These are phyloP conservation scores for Coremacera marginata DNA, from an alignment of 2,888 invertebrate genomes.

Conservation along the genomic window DNA sequence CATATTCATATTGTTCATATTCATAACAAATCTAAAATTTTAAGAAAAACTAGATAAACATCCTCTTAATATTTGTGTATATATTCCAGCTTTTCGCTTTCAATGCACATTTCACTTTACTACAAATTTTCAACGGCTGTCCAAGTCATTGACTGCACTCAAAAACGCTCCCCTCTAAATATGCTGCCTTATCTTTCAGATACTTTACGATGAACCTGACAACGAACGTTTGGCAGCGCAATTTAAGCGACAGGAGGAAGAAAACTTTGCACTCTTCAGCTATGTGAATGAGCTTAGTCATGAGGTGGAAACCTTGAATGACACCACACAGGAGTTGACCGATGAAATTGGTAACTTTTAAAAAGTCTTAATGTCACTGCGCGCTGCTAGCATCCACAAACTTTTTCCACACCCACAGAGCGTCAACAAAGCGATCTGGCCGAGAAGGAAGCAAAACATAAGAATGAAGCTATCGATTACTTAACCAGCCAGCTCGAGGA, in stretches of 20 bases:
- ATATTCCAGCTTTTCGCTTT: too few relatives aligned
- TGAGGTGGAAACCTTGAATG: slow-evolving; percentile 81
- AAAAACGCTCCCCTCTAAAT: neutral
- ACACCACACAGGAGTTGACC: slow-evolving; percentile 75
- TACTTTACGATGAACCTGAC: slow-evolving; percentile 73
- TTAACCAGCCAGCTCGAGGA: slow-evolving; percentile 56
- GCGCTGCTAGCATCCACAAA: neutral
- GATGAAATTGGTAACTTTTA: slow-evolving; percentile 73
- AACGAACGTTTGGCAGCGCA: slow-evolving; percentile 78
- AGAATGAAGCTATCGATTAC: slow-evolving; percentile 65
- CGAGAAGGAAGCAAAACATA: slow-evolving; percentile 61
- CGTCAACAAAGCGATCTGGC: slow-evolving; percentile 63
- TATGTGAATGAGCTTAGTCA: slow-evolving; percentile 91
- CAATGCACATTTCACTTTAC: too few relatives aligned
- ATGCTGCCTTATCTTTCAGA: slow-evolving; percentile 37
- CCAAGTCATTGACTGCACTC: neutral
- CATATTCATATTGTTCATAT: too few relatives aligned
- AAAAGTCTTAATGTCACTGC: neutral
- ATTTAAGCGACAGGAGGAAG: slow-evolving; percentile 88
- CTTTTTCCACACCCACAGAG: slow-evolving; percentile 49
- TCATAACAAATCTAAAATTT: too few relatives aligned
- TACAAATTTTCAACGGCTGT: too few relatives aligned
- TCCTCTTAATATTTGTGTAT: too few relatives aligned
- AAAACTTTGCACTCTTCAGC: slow-evolving; percentile 92
- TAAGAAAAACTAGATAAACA: too few relatives aligned